Evolutionary conservation across 35 echinoderm and acorn worm genomes (phyloP), one percentile per base, ranked within the genome.

Genomic region (Eucidaris tribuloides): DNA sequence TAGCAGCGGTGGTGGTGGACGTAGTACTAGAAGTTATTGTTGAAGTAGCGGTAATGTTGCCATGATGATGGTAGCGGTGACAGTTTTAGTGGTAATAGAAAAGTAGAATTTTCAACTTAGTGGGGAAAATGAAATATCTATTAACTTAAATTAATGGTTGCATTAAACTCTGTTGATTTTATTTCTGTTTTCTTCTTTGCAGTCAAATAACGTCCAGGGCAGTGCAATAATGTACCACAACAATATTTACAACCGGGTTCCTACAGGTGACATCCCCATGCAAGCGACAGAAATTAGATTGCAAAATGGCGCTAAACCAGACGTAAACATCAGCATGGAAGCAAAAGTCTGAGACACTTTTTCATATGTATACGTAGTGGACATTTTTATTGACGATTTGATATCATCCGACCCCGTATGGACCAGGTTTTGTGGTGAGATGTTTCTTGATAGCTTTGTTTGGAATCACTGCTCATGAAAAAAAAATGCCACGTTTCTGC

Each of bases 121-220:
- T 1, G 13, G n/a, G 13, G 48, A 17, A 54, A 17, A 54, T n/a
- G 13, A 54, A 1, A 54, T n/a, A 13, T n/a, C n/a, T n/a, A 54
- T 1, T 54, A 17, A 17, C 0, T 54, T 54, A 17, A 54, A 17
- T 54, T 54, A 17, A 54, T 0, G 13, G 13, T 32, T 31, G 11
- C 13, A 1, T 64, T 19, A 64, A 32, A 14, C 18, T 17, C 30
- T 4, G 15, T 13, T 32, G 3, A 7, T 19, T 3, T 11, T 0
- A 9, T 64, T 27, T 27, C 22, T 30, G 9, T 30, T 32, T 13
- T 32, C 24, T 32, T 64, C 44, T 22, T 32, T 44, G 22, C 68
- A 74, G 68, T 74, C 68, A 74, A 74, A 74, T n/a, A 74, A 74
- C 40, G 68, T 74, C 5, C 35, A 33, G 44, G 68, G 68, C 38